These are phyloP conservation scores for Synanthedon formicaeformis DNA, from an alignment of 2,888 invertebrate species.

Conservation along the genomic window DNA sequence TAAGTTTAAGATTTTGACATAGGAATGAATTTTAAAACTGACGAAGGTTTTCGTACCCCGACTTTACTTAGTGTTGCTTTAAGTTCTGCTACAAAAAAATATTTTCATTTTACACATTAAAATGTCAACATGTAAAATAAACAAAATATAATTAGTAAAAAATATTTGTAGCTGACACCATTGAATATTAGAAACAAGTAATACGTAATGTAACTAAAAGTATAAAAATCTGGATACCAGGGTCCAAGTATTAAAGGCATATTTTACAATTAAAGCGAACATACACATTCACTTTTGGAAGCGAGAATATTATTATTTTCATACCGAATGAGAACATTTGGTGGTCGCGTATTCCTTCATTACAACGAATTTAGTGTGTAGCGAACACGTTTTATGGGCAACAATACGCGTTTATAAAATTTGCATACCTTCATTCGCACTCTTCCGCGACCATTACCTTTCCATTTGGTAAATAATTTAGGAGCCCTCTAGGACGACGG, in stretches of 20 bases:
- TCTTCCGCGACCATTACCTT: conserved; percentile 67
- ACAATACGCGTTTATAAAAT: conserved; percentile 64
- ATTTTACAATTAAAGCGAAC: conserved; percentile 39
- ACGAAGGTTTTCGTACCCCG: too few relatives aligned
- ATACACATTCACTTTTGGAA: conserved; percentile 40
- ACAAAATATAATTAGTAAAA: too few relatives aligned
- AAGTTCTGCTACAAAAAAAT: too few relatives aligned
- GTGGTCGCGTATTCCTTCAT: conserved; percentile 40
- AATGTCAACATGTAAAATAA: too few relatives aligned
- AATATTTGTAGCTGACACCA: too few relatives aligned
- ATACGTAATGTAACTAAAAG: too few relatives aligned
- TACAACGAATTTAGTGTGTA: conserved; percentile 32
- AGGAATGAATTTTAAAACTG: too few relatives aligned
- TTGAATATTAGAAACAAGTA: too few relatives aligned
- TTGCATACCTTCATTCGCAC: conserved; percentile 67
- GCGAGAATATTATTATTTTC: conserved; percentile 21
- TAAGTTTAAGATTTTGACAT: too few relatives aligned
- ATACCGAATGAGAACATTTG: conserved; percentile 21
- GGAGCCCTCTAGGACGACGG: conserved; percentile 62
- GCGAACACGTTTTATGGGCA: conserved; percentile 46
- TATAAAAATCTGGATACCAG: background rate
- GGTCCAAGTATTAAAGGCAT: conserved; percentile 12
- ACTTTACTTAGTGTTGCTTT: too few relatives aligned
- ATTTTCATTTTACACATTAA: too few relatives aligned
- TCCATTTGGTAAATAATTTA: conserved; percentile 71